Evolutionary conservation across 2,113 vertebrate species (phyloP).

Genomic region (Lanius collurio): DNA sequence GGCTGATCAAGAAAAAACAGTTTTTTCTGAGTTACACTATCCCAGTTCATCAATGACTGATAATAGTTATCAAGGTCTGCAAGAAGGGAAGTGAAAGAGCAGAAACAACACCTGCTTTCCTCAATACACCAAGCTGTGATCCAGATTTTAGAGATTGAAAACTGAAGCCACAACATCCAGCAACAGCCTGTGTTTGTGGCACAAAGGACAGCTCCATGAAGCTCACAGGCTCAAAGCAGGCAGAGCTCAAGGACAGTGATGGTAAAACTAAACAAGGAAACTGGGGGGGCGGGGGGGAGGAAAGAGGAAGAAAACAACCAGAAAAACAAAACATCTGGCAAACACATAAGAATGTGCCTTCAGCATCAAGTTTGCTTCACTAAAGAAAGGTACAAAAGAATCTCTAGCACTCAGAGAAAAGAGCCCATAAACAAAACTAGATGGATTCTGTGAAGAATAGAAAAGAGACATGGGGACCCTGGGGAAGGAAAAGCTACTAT

Average conservation of each 20-base stretch:
- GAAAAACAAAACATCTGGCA: neutral
- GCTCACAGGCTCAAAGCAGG: neutral
- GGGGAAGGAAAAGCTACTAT: neutral
- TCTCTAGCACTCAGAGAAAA: neutral
- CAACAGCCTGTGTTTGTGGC: neutral
- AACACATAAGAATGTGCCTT: neutral
- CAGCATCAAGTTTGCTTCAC: neutral
- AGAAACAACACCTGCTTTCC: neutral
- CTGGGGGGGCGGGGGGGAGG: no score
- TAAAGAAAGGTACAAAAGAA: neutral
- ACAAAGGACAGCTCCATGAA: neutral
- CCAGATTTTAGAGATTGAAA: neutral
- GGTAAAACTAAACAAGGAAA: neutral
- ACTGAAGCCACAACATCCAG: neutral
- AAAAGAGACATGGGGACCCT: neutral
- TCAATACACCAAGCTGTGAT: neutral
- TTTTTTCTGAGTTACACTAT: neutral
- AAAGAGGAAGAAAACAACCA: neutral
- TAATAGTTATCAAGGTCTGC: neutral
- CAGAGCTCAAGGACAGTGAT: neutral
- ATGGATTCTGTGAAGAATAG: neutral
- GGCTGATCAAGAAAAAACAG: neutral
- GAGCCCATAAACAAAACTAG: neutral
- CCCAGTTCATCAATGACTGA: accelerated
- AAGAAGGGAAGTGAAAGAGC: neutral